Percentiles rank a stretch among this genome's conserved stretches.
phyloP scores from a whole-genome alignment of 2,888 invertebrate species.

The Apotomis capreana region DNA sequence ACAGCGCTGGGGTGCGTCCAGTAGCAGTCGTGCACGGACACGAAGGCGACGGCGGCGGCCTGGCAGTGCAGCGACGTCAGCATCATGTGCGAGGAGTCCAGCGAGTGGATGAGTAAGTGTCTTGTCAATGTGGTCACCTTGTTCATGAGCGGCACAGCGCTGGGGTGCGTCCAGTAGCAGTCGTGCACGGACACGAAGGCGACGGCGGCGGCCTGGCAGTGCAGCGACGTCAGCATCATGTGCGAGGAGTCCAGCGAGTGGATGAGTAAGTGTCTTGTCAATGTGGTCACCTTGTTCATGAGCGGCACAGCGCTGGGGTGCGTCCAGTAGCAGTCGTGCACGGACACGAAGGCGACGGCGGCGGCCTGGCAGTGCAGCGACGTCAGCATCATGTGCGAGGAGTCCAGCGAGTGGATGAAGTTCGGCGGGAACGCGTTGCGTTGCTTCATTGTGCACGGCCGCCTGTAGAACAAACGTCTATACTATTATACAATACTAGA shows the following conservation, averaged over 20 bases:
- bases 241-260: neutral
- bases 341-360: slow-evolving; percentile 96
- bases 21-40: too few species aligned
- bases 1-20: too few species aligned
- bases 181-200: too few species aligned
- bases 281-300: slow-evolving; percentile 90
- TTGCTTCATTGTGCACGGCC: slow-evolving; percentile 93
- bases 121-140: too few species aligned
- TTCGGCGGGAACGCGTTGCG: slow-evolving; percentile 99
- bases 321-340: slow-evolving; percentile 99
- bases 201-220: too few species aligned
- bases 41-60: too few species aligned
- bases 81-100: too few species aligned
- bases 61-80: too few species aligned
- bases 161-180: too few species aligned
- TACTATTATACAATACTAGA: too few species aligned
- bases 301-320: slow-evolving; percentile 93
- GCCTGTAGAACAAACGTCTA: slow-evolving; percentile 65
- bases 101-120: neutral
- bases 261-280: neutral
- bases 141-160: too few species aligned
- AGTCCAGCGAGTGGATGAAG: slow-evolving; percentile 99
- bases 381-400: slow-evolving; percentile 99
- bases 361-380: slow-evolving; percentile 92
- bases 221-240: too few species aligned